phyloP scores from a whole-genome alignment of 2,113 vertebrate species.

The Xiphias gladius region DNA sequence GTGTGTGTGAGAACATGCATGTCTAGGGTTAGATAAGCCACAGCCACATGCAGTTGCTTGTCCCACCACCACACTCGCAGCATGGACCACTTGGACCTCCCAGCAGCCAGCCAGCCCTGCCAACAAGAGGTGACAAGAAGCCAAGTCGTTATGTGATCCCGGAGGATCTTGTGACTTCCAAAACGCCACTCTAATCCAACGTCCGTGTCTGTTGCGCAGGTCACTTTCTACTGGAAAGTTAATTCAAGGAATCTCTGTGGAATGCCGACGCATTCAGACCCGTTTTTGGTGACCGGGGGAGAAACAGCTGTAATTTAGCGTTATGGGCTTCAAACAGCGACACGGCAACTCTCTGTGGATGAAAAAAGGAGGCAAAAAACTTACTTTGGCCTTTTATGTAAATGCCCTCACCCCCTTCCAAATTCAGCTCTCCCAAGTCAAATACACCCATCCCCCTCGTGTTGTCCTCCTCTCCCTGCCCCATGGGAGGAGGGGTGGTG shows the following conservation, averaged over 20 bases:
- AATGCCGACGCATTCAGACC: too few species aligned
- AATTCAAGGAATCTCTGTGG: conserved; percentile 20
- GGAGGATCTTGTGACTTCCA: conserved; percentile 70
- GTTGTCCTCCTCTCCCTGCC: conserved; percentile 48
- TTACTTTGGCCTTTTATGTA: conserved; percentile 71
- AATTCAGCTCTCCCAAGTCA: conserved; percentile 79
- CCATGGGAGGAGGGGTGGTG: conserved; percentile 79
- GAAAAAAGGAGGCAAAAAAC: conserved; percentile 20
- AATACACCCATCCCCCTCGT: conserved; percentile 79
- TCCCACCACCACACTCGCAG: conserved; percentile 15
- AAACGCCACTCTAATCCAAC: conserved; percentile 65
- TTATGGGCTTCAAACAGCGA: neutral
- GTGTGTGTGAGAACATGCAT: conserved; percentile 4
- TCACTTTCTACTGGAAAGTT: conserved; percentile 23
- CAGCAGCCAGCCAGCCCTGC: conserved; percentile 36
- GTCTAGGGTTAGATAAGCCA: conserved; percentile 27
- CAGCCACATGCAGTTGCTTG: conserved; percentile 40
- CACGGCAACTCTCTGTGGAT: conserved; percentile 1
- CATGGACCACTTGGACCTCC: conserved; percentile 39
- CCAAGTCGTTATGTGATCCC: conserved; percentile 36
- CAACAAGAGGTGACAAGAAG: conserved; percentile 66
- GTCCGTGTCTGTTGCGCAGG: conserved; percentile 32
- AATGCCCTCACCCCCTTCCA: conserved; percentile 71
- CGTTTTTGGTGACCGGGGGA: neutral
- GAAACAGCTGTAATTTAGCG: neutral